Evolutionary conservation across 2,113 vertebrate species (phyloP).

Genomic region (Pedionomus torquatus): DNA sequence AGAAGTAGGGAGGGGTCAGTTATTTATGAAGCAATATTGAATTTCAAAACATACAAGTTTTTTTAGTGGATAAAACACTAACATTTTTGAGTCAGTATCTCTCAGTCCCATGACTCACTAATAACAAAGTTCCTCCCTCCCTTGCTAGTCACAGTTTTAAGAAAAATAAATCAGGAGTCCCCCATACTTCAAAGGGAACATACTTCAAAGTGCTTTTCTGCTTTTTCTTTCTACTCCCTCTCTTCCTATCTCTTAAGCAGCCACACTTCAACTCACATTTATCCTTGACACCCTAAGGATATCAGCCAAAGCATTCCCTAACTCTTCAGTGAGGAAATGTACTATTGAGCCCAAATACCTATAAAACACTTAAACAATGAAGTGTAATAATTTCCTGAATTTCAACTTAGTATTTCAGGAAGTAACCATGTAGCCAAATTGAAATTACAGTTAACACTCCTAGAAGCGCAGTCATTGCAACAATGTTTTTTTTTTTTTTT

Average conservation of each 20-base stretch:
- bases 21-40: neutral
- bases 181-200: conserved; percentile 34
- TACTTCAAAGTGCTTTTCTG: conserved; percentile 47
- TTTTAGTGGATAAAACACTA: neutral
- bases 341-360: neutral
- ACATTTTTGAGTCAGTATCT: neutral
- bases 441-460: neutral
- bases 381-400: conserved; percentile 15
- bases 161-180: conserved; percentile 46
- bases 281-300: neutral
- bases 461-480: neutral
- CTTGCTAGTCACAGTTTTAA: neutral
- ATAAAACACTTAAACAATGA: neutral
- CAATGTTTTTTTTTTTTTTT: neutral
- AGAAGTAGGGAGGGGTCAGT: neutral
- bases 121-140: neutral
- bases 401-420: conserved; percentile 1
- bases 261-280: conserved; percentile 15
- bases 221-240: neutral
- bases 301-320: neutral
- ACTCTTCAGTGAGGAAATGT: neutral
- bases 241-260: conserved; percentile 33
- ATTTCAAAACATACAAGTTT: neutral
- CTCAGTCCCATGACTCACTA: neutral
- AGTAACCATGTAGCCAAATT: neutral